phyloP scores from a whole-genome alignment of 2,888 invertebrate species.

The Plebejus melissa region DNA sequence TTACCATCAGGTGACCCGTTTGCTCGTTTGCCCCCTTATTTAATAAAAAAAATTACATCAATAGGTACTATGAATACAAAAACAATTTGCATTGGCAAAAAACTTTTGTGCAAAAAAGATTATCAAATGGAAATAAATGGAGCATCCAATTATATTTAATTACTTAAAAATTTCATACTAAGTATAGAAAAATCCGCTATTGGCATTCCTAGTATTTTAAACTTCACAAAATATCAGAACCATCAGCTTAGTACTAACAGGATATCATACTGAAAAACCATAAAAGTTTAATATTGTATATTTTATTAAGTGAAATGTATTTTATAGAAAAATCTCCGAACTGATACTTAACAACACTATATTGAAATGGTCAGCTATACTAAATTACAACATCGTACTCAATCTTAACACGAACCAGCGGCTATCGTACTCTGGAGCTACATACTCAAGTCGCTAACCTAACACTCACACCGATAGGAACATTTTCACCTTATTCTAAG shows the following conservation, averaged over 20 bases:
- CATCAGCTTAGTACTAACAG: neutral
- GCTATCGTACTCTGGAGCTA: slow-evolving; percentile 3
- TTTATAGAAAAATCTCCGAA: slow-evolving; percentile 71
- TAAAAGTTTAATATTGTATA: slow-evolving; percentile 53
- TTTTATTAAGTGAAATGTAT: slow-evolving; percentile 62
- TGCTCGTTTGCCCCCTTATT: too few relatives aligned
- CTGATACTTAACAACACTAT: slow-evolving; percentile 57
- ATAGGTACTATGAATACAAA: too few relatives aligned
- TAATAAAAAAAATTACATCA: too few relatives aligned
- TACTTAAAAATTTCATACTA: too few relatives aligned
- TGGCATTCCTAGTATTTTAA: neutral
- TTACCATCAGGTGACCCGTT: too few relatives aligned
- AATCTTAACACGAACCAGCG: slow-evolving; percentile 35
- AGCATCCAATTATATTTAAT: too few relatives aligned
- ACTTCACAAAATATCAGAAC: too few relatives aligned
- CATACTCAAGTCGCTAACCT: slow-evolving; percentile 30
- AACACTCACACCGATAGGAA: slow-evolving; percentile 72
- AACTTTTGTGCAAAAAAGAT: too few relatives aligned
- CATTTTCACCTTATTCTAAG: slow-evolving; percentile 73
- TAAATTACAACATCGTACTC: slow-evolving; percentile 43
- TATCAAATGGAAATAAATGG: too few relatives aligned
- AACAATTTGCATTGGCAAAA: too few relatives aligned
- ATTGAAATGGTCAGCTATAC: slow-evolving; percentile 62
- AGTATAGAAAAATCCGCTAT: too few relatives aligned
- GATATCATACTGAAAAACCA: neutral